These are phyloP conservation scores for Typhlichthys eigenmanni DNA, from an alignment of 2,797 vertebrate genomes.

Conservation along the genomic window DNA sequence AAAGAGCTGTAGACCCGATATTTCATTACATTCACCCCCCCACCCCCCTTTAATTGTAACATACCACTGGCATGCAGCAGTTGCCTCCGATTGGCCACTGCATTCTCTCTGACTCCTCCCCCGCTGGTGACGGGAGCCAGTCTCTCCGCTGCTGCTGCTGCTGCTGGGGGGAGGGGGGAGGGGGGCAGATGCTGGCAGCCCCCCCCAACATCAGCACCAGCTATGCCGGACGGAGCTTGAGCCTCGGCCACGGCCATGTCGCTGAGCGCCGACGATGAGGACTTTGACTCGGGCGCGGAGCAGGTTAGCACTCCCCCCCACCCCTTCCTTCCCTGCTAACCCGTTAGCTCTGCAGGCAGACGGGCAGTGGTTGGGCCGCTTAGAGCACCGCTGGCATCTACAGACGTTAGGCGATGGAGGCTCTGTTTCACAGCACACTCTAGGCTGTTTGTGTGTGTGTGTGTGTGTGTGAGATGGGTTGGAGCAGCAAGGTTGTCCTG, in stretches of 20 bases:
- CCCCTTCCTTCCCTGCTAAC: conserved; percentile 4
- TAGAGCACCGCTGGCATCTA: conserved; percentile 57
- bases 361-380: background rate
- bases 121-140: conserved; percentile 73
- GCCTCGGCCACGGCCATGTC: conserved; percentile 87
- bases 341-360: background rate
- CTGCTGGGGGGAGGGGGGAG: conserved; percentile 42
- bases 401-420: conserved; percentile 42
- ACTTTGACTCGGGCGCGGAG: conserved; percentile 93
- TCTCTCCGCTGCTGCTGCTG: conserved; percentile 66
- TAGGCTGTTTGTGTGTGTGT: conserved; percentile 30
- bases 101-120: conserved; percentile 52
- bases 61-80: conserved; percentile 11
- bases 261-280: conserved; percentile 93
- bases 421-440: conserved; percentile 42
- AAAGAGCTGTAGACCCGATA: too few species aligned
- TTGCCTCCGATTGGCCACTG: conserved; percentile 71
- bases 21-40: conserved; percentile 16
- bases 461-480: conserved; percentile 54
- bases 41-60: conserved; percentile 42
- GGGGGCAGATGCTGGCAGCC: too few species aligned
- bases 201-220: conserved; percentile 19
- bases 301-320: conserved; percentile 81
- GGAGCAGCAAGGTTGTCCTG: conserved; percentile 26
- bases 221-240: conserved; percentile 61